These are phyloP conservation scores for Acleris cristana DNA, from an alignment of 2,888 invertebrate genomes.

Conservation along the genomic window DNA sequence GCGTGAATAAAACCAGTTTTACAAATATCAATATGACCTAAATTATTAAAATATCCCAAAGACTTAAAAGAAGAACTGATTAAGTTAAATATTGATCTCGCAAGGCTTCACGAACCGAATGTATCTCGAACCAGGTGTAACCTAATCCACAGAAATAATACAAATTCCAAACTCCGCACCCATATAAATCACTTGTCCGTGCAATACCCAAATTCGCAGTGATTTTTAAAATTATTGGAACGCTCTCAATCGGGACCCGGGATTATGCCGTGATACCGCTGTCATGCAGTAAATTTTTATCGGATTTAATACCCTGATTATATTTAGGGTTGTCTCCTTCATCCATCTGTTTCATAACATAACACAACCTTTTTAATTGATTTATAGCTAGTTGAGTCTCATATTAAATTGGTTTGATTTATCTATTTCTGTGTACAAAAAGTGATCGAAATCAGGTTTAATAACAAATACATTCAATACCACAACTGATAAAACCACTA, in stretches of 20 bases:
- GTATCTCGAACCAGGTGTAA: constrained; percentile 27
- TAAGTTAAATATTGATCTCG: too few species aligned
- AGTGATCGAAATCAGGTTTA: background rate
- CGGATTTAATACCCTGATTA: constrained; percentile 33
- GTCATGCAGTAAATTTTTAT: constrained; percentile 42
- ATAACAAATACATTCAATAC: constrained; percentile 2
- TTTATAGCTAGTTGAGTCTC: background rate
- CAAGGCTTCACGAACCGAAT: background rate
- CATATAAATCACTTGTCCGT: constrained; percentile 34
- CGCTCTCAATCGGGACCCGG: constrained; percentile 47
- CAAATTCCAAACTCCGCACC: constrained; percentile 36
- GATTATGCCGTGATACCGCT: constrained; percentile 53
- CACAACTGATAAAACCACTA: constrained; percentile 25
- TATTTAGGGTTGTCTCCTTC: constrained; percentile 20
- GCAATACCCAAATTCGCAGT: constrained; percentile 29
- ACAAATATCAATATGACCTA: too few species aligned
- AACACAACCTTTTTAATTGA: background rate
- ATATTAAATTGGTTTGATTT: background rate
- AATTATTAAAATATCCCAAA: too few species aligned
- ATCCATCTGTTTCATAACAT: constrained; percentile 16
- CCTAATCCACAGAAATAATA: constrained; percentile 35
- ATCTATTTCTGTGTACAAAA: background rate
- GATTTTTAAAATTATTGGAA: constrained; percentile 37
- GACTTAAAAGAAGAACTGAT: too few species aligned
- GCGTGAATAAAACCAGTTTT: too few species aligned